These are phyloP conservation scores for Panagrolaimus sp. DNA, from an alignment of 1,140 invertebrate species.

Conservation along the genomic window DNA sequence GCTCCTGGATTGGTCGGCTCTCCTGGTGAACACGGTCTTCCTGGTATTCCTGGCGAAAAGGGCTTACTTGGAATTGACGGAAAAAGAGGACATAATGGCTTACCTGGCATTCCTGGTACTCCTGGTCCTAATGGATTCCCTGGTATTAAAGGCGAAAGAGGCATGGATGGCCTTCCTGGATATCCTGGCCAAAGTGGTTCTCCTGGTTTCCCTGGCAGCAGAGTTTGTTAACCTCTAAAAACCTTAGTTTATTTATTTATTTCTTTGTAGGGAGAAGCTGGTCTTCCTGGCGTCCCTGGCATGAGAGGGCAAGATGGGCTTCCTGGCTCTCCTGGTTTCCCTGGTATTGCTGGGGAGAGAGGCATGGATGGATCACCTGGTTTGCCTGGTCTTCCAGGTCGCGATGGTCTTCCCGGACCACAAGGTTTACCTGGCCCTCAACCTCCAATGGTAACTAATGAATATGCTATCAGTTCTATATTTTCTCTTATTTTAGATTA, in stretches of 20 bases:
- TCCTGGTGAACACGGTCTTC: slow-evolving; percentile 47
- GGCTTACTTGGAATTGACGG: slow-evolving; percentile 55
- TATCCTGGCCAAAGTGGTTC: slow-evolving; percentile 19
- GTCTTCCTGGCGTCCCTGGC: not conserved
- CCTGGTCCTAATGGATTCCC: slow-evolving; percentile 23
- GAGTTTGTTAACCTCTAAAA: not conserved
- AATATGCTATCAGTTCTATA: not conserved
- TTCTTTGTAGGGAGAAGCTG: slow-evolving; percentile 2
- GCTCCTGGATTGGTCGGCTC: slow-evolving; percentile 61
- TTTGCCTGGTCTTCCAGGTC: not conserved
- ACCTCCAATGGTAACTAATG: not conserved
- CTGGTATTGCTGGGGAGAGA: not conserved
- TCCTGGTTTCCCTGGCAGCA: slow-evolving; percentile 14
- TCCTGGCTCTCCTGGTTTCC: not conserved
- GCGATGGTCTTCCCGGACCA: not conserved
- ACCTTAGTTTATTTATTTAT: not conserved
- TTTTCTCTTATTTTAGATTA: not conserved
- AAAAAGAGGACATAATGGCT: slow-evolving; percentile 39
- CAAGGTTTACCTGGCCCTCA: not conserved
- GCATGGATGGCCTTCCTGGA: slow-evolving; percentile 22
- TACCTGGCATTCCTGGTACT: slow-evolving; percentile 35
- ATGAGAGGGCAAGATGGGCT: not conserved
- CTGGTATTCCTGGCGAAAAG: slow-evolving; percentile 50
- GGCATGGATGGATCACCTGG: not conserved
- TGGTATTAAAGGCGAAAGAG: slow-evolving; percentile 29